These are phyloP conservation scores for Orchestia grillus DNA, from an alignment of 1,140 invertebrate species.

Conservation along the genomic window DNA sequence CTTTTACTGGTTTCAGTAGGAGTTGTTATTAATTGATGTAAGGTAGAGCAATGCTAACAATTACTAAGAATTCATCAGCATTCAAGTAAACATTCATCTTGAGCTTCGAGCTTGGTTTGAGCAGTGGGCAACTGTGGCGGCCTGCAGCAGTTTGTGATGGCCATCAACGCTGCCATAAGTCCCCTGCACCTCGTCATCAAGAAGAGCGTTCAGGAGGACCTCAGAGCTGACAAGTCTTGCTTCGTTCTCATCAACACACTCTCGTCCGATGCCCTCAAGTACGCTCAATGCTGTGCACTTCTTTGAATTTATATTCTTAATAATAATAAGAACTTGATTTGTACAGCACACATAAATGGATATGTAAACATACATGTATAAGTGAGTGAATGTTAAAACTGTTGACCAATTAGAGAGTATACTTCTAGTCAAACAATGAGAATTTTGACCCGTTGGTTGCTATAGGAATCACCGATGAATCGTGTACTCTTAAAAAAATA, in stretches of 20 bases:
- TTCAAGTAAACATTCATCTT: too few species aligned
- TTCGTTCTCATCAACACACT: constrained; percentile 6
- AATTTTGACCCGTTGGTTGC: too few species aligned
- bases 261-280: background rate
- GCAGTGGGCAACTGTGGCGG: constrained; percentile 19
- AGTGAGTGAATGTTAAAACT: background rate
- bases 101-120: background rate
- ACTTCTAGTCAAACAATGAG: too few species aligned
- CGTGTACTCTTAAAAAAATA: too few species aligned
- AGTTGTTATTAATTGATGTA: too few species aligned
- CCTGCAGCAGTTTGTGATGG: constrained; percentile 49
- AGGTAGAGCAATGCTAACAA: too few species aligned
- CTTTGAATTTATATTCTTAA: background rate
- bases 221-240: constrained; percentile 24
- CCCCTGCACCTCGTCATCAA: constrained; percentile 16
- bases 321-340: too few species aligned
- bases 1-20: too few species aligned
- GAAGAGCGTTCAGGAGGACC: constrained; percentile 44
- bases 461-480: too few species aligned
- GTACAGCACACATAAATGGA: too few species aligned
- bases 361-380: background rate
- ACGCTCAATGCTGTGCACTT: background rate
- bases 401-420: too few species aligned
- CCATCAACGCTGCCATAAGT: constrained; percentile 6
- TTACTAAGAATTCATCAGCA: too few species aligned